Evolutionary conservation across 2,797 vertebrate species (phyloP), one percentile per base, ranked within the genome.

Genomic region (Pampus argenteus): DNA sequence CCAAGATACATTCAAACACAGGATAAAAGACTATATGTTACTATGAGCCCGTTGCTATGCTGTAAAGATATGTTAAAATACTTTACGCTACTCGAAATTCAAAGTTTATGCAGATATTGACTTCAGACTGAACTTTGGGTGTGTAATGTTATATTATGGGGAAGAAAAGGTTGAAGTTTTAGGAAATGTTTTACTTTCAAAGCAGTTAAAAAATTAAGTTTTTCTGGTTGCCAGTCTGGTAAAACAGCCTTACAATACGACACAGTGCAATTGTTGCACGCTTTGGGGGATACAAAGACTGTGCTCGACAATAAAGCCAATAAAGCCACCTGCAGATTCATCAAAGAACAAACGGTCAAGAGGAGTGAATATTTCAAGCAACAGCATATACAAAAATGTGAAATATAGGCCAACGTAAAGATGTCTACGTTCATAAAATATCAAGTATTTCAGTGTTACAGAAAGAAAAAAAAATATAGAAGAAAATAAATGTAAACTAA

Each of bases 281-380:
- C 31, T 40, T 40, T 45, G 10, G 7, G 5, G 25, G 28, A 38
- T 17, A 25, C 42, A 61, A 18, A 69, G 17, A 6, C 10, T 5
- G 6, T 5, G 6, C 15, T 8, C 5, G 10, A 38, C n/a, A 65
- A 47, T 52, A 9, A 70, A 54, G 42, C 48, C n/a, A 65, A 47
- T 52, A 9, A 70, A 54, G 42, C 48, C 17, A 55, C 25, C 44
- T 6, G 55, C 20, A 44, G 22, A 72, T 65, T 29, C 7, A 40
- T 34, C 1, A 31, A 45, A 54, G 10, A 23, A 55, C 29, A 62
- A 66, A 36, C n/a, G 31, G 10, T 26, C 20, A 62, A 29, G 17
- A 54, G 5, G 10, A 20, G 49, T 22, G 8, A 29, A 29, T 18
- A 0, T 10, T 28, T 34, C 4, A 7, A 45, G 15, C 25, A 40